Conservation (phyloP, 2,797 vertebrate species). For the Argentina silus region DNA sequence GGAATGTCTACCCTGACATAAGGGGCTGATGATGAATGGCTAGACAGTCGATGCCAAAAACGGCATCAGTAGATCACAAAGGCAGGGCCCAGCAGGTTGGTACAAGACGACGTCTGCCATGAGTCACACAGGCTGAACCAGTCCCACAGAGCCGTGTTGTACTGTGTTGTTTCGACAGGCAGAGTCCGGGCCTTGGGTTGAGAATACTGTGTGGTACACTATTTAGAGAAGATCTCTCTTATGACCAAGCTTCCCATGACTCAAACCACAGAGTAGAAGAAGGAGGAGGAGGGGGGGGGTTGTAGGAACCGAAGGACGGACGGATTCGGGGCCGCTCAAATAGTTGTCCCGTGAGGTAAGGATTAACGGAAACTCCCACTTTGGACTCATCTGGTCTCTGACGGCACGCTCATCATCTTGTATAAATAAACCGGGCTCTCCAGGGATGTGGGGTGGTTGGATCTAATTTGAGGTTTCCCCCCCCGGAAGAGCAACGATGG, state of each 20-base stretch:
- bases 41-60: background rate
- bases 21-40: background rate
- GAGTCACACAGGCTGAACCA: background rate
- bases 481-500: background rate
- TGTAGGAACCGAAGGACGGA: background rate
- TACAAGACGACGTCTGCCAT: background rate
- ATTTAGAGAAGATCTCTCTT: background rate
- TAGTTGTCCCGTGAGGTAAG: slow-evolving; percentile 11
- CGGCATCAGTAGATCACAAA: background rate
- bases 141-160: background rate
- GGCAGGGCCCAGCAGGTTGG: background rate
- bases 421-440: background rate
- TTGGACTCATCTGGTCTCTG: background rate
- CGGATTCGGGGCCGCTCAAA: background rate
- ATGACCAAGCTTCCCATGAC: slow-evolving; percentile 2
- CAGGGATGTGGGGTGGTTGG: background rate
- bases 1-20: background rate
- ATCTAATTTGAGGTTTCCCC: background rate
- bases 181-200: too few relatives aligned
- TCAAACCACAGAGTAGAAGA: background rate
- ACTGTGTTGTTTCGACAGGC: background rate
- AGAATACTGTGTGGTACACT: background rate
- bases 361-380: background rate
- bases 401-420: background rate
- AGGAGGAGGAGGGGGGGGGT: background rate